Evolutionary conservation across 2,797 vertebrate species (phyloP).

Genomic region (Halcyon chelicuti): DNA sequence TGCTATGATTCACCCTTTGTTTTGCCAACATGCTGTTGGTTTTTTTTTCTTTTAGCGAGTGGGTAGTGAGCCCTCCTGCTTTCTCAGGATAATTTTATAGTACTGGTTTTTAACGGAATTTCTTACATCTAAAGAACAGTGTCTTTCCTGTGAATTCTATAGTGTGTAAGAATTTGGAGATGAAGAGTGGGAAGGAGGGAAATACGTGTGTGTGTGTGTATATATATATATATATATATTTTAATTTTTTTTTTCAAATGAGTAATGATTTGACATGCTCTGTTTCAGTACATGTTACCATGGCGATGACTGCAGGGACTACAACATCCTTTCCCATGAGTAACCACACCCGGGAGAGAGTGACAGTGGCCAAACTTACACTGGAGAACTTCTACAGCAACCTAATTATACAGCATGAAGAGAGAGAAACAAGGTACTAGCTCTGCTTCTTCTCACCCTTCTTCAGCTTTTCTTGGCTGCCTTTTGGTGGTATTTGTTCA

Average conservation of each 20-base stretch:
- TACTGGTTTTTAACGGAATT: not conserved
- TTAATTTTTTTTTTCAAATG: not conserved
- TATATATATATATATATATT: not conserved
- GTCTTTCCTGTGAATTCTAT: not conserved
- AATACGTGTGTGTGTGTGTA: not conserved
- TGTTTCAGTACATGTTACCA: conserved; percentile 85
- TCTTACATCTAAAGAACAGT: not conserved
- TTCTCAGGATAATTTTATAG: not conserved
- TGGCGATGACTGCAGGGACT: conserved; percentile 96
- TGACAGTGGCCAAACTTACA: conserved; percentile 97
- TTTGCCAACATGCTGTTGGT: conserved; percentile 16
- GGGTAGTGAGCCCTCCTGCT: not conserved
- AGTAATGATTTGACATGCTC: conserved; percentile 55
- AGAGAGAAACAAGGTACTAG: conserved; percentile 93
- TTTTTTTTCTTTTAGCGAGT: not conserved
- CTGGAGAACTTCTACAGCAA: conserved; percentile 99
- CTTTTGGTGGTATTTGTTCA: not conserved
- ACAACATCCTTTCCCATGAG: conserved; percentile 95
- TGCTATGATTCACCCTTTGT: conserved; percentile 1
- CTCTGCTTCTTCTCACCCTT: not conserved
- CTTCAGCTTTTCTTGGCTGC: not conserved
- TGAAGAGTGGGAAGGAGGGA: not conserved
- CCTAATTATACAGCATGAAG: conserved; percentile 95
- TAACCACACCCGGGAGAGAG: conserved; percentile 97
- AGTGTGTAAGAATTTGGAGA: not conserved